Percentiles rank a stretch among this genome's conserved stretches.
Evolutionary conservation across 2,797 vertebrate genomes (phyloP).

Genomic region (Neosilurus hyrtlii): DNA sequence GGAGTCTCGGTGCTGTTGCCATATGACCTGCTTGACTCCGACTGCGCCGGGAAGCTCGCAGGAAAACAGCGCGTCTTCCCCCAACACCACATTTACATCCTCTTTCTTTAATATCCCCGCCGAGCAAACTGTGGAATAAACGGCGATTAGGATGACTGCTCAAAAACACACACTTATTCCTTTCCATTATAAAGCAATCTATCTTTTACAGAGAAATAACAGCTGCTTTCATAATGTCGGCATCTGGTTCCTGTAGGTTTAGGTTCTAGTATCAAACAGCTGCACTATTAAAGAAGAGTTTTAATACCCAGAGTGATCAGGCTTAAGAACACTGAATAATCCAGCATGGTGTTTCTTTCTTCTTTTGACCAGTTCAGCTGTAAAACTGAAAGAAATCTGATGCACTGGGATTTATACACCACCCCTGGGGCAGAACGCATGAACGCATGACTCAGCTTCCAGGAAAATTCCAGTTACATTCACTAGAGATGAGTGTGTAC

Average conservation of each 20-base stretch:
- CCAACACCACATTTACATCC: constrained; percentile 27
- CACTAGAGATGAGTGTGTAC: too few species aligned
- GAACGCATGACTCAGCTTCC: background rate
- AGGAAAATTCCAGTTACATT: too few species aligned
- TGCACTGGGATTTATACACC: too few species aligned
- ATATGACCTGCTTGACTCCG: constrained; percentile 69
- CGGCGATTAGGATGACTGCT: background rate
- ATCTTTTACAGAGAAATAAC: background rate
- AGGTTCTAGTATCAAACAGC: background rate
- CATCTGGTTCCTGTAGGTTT: background rate
- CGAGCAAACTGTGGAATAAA: constrained; percentile 42
- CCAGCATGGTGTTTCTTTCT: constrained; percentile 1
- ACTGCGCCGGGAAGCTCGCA: constrained; percentile 48
- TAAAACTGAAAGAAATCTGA: background rate
- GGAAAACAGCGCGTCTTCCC: constrained; percentile 33
- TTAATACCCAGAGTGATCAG: constrained; percentile 30
- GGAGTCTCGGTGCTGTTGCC: constrained; percentile 58
- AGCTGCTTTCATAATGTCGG: background rate
- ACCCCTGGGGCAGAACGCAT: too few species aligned
- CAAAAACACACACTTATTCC: background rate
- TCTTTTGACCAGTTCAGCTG: background rate
- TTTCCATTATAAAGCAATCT: background rate
- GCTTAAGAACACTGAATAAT: background rate
- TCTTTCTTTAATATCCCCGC: constrained; percentile 45
- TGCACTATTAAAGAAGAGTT: background rate